phyloP scores from a whole-genome alignment of 2,888 invertebrate species.

The Poecilobothrus nobilitatus region DNA sequence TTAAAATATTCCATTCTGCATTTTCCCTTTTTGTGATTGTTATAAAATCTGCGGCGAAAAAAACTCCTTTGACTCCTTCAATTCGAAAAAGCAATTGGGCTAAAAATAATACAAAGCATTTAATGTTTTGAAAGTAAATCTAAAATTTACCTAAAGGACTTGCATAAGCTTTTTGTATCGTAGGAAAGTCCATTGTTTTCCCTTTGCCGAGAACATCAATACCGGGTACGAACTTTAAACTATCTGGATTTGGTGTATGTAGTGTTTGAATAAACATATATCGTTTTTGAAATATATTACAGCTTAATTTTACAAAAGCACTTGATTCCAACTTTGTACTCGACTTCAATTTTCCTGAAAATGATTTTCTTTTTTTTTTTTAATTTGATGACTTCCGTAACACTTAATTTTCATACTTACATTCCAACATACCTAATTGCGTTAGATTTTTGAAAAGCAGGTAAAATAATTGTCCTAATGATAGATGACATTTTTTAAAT shows the following conservation, averaged over 20 bases:
- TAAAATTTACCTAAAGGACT: constrained; percentile 66
- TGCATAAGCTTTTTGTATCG: constrained; percentile 62
- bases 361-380: too few species aligned
- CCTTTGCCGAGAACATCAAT: constrained; percentile 68
- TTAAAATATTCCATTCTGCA: constrained; percentile 86
- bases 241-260: constrained; percentile 98
- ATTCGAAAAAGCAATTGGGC: constrained; percentile 88
- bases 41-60: constrained; percentile 92
- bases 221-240: constrained; percentile 87
- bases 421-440: constrained; percentile 88
- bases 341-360: too few species aligned
- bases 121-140: not conserved
- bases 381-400: too few species aligned
- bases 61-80: constrained; percentile 90
- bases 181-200: constrained; percentile 89
- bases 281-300: constrained; percentile 27
- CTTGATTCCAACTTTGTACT: too few species aligned
- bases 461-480: constrained; percentile 95
- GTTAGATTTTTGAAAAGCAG: constrained; percentile 65
- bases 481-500: too few species aligned
- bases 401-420: too few species aligned
- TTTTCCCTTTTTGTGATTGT: constrained; percentile 92
- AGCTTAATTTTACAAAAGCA: too few species aligned
- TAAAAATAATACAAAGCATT: constrained; percentile 25
- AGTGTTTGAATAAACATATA: constrained; percentile 97